These are phyloP conservation scores for Urocolius indicus DNA, from an alignment of 2,113 vertebrate genomes.

Conservation along the genomic window DNA sequence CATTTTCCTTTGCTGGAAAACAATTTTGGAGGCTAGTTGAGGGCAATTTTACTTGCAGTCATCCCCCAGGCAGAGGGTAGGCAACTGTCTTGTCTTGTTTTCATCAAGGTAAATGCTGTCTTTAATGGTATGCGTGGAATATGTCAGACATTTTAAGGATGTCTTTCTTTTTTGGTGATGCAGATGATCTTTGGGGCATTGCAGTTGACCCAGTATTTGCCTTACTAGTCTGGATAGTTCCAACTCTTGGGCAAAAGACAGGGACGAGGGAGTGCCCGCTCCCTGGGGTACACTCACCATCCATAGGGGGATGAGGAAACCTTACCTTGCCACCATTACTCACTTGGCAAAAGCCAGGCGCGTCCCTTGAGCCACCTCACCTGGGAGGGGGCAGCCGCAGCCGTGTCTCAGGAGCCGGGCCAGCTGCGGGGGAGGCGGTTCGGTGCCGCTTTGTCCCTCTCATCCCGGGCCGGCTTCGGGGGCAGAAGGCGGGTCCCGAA, in stretches of 20 bases:
- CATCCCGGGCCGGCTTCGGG: rapidly evolving
- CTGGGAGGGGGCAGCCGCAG: background rate
- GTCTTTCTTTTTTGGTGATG: background rate
- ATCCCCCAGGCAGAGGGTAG: background rate
- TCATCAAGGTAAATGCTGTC: background rate
- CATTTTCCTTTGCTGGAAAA: conserved; percentile 25
- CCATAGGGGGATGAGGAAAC: background rate
- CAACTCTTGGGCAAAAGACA: background rate
- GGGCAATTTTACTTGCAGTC: background rate
- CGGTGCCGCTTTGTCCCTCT: rapidly evolving
- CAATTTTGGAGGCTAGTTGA: background rate
- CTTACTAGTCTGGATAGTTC: background rate
- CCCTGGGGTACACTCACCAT: background rate
- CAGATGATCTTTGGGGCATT: background rate
- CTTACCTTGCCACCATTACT: background rate
- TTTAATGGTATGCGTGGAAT: background rate
- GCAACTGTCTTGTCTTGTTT: background rate
- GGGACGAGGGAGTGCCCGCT: background rate
- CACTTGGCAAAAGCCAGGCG: background rate
- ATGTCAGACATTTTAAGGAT: background rate
- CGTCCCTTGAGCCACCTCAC: background rate
- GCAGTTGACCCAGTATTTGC: background rate
- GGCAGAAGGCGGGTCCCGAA: rapidly evolving
- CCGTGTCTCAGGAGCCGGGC: background rate
- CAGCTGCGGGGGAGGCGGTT: background rate